Conservation (phyloP, 2,888 invertebrate species). For the Liodrosophila aerea region DNA sequence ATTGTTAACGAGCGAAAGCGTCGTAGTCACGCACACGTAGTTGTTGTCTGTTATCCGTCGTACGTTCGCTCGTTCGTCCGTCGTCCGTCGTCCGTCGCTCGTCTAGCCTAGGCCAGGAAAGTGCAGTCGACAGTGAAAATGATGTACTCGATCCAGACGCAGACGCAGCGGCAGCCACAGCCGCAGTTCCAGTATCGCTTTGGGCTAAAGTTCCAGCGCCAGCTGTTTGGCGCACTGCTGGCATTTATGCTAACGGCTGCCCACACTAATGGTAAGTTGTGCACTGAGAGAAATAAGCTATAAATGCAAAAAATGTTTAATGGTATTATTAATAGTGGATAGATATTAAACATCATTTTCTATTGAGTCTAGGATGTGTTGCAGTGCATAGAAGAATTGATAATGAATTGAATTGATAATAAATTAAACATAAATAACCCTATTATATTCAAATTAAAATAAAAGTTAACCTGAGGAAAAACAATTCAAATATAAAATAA, state of each 20-base stretch:
- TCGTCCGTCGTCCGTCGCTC: not conserved
- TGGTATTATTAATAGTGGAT: too few relatives aligned
- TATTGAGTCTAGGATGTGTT: too few relatives aligned
- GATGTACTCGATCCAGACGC: slow-evolving; percentile 61
- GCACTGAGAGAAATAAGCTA: too few relatives aligned
- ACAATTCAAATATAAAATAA: too few relatives aligned
- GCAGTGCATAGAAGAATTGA: too few relatives aligned
- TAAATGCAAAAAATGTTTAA: too few relatives aligned
- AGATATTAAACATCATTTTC: too few relatives aligned
- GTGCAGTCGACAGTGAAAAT: slow-evolving; percentile 75
- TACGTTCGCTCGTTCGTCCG: slow-evolving; percentile 1
- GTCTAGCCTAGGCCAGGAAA: slow-evolving; percentile 65
- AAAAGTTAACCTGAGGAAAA: too few relatives aligned
- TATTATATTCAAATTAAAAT: too few relatives aligned
- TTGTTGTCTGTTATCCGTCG: slow-evolving; percentile 4
- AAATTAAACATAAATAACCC: too few relatives aligned
- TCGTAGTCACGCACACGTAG: slow-evolving; percentile 65
- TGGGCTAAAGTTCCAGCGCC: slow-evolving; percentile 49
- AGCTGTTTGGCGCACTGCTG: slow-evolving; percentile 71
- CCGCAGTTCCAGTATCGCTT: slow-evolving; percentile 29
- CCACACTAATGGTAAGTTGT: slow-evolving; percentile 66
- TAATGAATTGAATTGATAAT: too few relatives aligned
- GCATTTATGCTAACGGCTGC: slow-evolving; percentile 56
- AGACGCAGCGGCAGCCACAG: slow-evolving; percentile 30
- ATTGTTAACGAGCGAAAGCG: slow-evolving; percentile 82